A percentile compares a stretch with the other conserved stretches of the same genome.
Conservation (phyloP, 2,113 vertebrate species). For the Rafetus swinhoei region DNA sequence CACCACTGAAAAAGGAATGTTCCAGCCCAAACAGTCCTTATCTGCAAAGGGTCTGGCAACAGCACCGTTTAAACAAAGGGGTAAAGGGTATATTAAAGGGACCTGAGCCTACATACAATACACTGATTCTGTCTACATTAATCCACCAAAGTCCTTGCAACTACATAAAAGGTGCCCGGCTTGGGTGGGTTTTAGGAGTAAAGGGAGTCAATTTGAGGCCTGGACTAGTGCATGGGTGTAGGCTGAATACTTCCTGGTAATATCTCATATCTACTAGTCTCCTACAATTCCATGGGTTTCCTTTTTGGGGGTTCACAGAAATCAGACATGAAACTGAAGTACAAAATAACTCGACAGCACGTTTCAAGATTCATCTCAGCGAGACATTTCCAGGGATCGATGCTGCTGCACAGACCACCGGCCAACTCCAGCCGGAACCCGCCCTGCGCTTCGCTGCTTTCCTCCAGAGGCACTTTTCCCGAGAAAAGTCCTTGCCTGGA, state of each 20-base stretch:
- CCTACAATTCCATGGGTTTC: slow-evolving; percentile 68
- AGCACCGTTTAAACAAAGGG: background rate
- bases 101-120: too few relatives aligned
- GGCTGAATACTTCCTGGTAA: background rate
- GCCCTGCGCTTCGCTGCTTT: background rate
- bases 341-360: slow-evolving; percentile 46
- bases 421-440: slow-evolving; percentile 44
- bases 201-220: background rate
- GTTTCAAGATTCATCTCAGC: slow-evolving; percentile 37
- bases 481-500: background rate
- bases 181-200: background rate
- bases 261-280: slow-evolving; percentile 48
- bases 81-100: background rate
- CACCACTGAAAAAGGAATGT: background rate
- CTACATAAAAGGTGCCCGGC: background rate
- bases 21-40: background rate
- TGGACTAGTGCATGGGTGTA: background rate
- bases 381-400: slow-evolving; percentile 42
- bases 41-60: fast-evolving
- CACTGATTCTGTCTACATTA: fast-evolving
- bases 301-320: slow-evolving; percentile 44
- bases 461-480: background rate
- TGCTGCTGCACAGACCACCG: background rate
- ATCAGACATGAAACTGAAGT: slow-evolving; percentile 31
- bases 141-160: background rate